phyloP scores from a whole-genome alignment of 2,113 vertebrate genomes.

The Muntiacus reevesi region DNA sequence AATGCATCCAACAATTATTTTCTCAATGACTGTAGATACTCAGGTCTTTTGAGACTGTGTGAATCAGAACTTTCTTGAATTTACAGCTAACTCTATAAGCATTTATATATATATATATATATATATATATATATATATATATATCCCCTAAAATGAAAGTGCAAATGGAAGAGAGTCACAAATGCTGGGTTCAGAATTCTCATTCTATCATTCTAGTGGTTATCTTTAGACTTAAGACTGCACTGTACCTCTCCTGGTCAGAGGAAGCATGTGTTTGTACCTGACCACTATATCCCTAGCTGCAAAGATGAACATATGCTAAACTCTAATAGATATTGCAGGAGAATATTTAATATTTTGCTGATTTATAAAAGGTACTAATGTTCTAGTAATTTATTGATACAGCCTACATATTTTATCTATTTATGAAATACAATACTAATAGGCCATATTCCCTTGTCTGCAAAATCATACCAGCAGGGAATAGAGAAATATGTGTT shows the following conservation, averaged over 20 bases:
- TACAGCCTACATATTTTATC: constrained; percentile 10
- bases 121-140: neutral
- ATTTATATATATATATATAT: neutral
- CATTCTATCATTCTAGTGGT: neutral
- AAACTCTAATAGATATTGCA: neutral
- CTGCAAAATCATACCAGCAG: constrained; percentile 41
- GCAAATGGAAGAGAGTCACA: neutral
- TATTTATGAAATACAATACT: constrained; percentile 39
- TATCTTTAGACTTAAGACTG: neutral
- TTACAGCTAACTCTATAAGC: neutral
- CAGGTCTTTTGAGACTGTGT: neutral
- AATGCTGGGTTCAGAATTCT: neutral
- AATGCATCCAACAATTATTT: constrained; percentile 69
- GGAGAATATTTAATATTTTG: neutral
- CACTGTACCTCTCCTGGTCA: neutral
- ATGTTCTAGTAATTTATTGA: neutral
- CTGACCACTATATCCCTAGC: neutral
- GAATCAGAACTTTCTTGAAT: neutral
- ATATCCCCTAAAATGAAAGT: neutral
- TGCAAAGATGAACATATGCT: neutral
- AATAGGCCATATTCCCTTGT: neutral
- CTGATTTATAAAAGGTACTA: neutral
- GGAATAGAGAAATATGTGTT: neutral
- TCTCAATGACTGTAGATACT: constrained; percentile 4
- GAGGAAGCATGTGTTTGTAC: neutral